A percentile compares a stretch with the other conserved stretches of the same genome.
These are phyloP conservation scores for Nylanderia fulva DNA, from an alignment of 1,140 invertebrate genomes.

Conservation along the genomic window DNA sequence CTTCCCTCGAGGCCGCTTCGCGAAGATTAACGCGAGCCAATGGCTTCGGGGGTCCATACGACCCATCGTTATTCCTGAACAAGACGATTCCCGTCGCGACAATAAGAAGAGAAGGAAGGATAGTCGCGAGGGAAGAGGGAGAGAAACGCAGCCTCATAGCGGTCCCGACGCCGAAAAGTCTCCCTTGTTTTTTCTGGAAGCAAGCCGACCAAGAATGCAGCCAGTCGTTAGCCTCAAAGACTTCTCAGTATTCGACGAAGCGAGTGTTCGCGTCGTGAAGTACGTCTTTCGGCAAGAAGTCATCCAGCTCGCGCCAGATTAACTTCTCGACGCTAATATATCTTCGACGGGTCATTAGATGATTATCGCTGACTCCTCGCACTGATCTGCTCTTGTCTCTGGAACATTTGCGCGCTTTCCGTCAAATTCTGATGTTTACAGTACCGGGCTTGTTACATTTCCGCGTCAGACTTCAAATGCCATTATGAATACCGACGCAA, in stretches of 20 bases:
- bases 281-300: constrained; percentile 58
- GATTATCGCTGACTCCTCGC: constrained; percentile 29
- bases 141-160: constrained; percentile 48
- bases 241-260: constrained; percentile 68
- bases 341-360: constrained; percentile 53
- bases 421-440: background rate
- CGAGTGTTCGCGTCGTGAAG: constrained; percentile 43
- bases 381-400: constrained; percentile 40
- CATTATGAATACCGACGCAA: background rate
- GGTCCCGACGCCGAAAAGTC: constrained; percentile 70
- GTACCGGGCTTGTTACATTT: constrained; percentile 33
- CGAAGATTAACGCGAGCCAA: constrained; percentile 76
- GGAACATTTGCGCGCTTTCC: constrained; percentile 12
- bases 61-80: constrained; percentile 78
- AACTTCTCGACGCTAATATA: constrained; percentile 54
- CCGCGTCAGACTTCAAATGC: background rate
- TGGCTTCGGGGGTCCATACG: constrained; percentile 70
- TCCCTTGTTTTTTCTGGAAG: constrained; percentile 71
- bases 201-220: constrained; percentile 58
- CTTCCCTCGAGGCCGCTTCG: constrained; percentile 71
- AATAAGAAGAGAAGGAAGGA: background rate
- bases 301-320: constrained; percentile 42
- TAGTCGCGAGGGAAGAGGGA: constrained; percentile 2
- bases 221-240: constrained; percentile 68
- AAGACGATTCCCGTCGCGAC: constrained; percentile 71